A percentile compares a stretch with the other conserved stretches of the same genome.
Conservation (phyloP, 2,113 vertebrate species). For the Rostratula benghalensis region DNA sequence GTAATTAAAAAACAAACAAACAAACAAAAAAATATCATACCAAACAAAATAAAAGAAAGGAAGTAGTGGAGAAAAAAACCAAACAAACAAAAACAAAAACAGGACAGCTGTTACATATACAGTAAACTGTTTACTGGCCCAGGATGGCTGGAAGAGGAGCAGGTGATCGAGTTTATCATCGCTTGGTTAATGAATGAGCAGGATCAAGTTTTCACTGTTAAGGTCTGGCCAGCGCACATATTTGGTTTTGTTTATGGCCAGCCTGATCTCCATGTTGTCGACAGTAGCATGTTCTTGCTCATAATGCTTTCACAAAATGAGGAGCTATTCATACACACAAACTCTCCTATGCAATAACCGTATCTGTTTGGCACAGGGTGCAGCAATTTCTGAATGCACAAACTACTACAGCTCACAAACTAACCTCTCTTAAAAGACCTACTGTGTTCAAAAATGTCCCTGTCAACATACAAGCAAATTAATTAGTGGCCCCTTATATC, state of each 20-base stretch:
- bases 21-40: no score
- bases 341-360: neutral
- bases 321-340: neutral
- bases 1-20: neutral
- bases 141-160: neutral
- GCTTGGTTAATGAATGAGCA: neutral
- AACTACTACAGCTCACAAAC: neutral
- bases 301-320: neutral
- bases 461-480: neutral
- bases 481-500: neutral
- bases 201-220: neutral
- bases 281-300: neutral
- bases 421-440: neutral
- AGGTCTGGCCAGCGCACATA: neutral
- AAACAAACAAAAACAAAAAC: neutral
- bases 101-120: neutral
- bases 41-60: no score
- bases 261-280: neutral
- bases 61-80: neutral
- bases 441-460: rapidly evolving
- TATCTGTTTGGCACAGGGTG: neutral
- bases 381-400: neutral
- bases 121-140: neutral
- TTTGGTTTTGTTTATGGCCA: neutral
- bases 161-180: neutral